Evolutionary conservation across 2,888 invertebrate species (phyloP), one percentile per base, ranked within the genome.

Genomic region (Luperina testacea): DNA sequence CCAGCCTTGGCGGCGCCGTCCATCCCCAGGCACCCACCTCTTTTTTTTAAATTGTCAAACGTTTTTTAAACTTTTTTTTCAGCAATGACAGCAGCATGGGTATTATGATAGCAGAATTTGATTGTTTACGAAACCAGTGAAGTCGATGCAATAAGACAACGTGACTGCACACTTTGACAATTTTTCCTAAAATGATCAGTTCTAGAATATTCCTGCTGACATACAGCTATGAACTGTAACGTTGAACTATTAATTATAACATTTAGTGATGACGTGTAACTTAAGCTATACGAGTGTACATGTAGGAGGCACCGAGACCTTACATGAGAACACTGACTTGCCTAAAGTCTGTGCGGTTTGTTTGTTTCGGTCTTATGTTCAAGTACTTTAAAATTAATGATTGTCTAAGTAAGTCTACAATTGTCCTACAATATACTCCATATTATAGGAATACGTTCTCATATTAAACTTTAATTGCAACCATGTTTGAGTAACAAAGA

Each of bases 331-430:
- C 45, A 42, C 57, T 63, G 53, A 57, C 38, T 72, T 72, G 53
- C 69, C 20, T 45, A 32, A 59, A 81, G 68, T 76, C 68, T 69
- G 27, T 72, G 72, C 13, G 72, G 77, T 82, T 72, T 83, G 77
- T 72, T 82, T 86, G 77, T 76, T 72, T 69, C 61, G 45, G 69
- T 38, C 65, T 73, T 76, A 57, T 11, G 53, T 76, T 64, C 27
- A 38, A 72, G 76, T 72, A 76, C 69, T 76, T 82, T 72, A 72
- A 75, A 86, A 83, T 83, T 70, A 82, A 86, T 83, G n/a, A 70
- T 72, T 77, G 67, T 83, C 72, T 76, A 63, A 81, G 70, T 73
- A 67, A 82, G 64, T 81, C n/a, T n/a, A n/a, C n/a, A n/a, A n/a
- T n/a, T n/a, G n/a, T n/a, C n/a, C n/a, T n/a, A n/a, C n/a, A n/a